Evolutionary conservation across 23 tunicate species (phyloP), one percentile per base, ranked within the genome.

Genomic region (Clavelina lepadiformis): DNA sequence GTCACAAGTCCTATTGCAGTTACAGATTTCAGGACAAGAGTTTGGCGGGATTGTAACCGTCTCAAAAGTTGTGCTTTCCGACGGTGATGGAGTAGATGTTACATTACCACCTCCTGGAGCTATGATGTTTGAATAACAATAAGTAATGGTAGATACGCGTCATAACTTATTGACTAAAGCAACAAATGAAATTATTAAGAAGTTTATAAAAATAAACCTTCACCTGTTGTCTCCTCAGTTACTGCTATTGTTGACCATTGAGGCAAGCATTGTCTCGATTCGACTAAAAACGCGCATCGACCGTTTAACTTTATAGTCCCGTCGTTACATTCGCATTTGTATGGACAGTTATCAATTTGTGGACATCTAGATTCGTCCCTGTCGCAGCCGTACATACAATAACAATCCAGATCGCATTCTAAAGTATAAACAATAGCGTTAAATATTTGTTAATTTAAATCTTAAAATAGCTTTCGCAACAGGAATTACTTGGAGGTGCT

Each of bases 311-410:
- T 89, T 28, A 61, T 25, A 3, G 80, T 52, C 15, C 83, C 89
- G 55, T 71, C 35, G 68, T 89, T 74, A 63, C 97, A 89, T 45
- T 27, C 20, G 51, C 97, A 89, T 50, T 50, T 65, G 76, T 89
- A 81, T 2, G 97, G 97, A 51, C 97, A 89, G 45, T 81, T 82
- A 0, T 83, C 33, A 26, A 75, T 55, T 38, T 67, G 52, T 4
- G 88, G 97, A 53, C 97, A 89, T 8, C 38, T 41, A 0, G 89
- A 75, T 30, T 81, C 89, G 78, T 89, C 89, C 5, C 89, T 69
- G 24, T 75, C 80, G 53, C 97, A 89, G 0, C 97, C 97, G 52
- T 73, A 82, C 79, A 89, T 64, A 64, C 97, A 89, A 65, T 89
- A 80, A 69, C 97, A 89, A 58, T 74, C 66, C 65, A 75, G 81